Conservation (phyloP, 2,888 invertebrate species). For the Dromius quadrimaculatus region DNA sequence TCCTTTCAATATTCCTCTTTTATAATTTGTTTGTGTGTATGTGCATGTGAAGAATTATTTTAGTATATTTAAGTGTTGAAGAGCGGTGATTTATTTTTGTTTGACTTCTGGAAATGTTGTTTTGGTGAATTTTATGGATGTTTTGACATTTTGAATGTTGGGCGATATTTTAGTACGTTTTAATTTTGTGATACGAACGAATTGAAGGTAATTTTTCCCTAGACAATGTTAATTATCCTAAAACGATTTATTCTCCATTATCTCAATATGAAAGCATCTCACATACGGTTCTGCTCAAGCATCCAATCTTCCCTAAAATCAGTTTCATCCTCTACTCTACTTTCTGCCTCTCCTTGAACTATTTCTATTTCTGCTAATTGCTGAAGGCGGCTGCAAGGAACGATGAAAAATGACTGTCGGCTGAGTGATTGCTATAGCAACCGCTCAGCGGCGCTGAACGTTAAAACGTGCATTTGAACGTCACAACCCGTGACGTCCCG, state of each 20-base stretch:
- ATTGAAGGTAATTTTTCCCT: too few species aligned
- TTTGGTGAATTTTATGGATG: conserved; percentile 24
- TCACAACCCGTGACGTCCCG: conserved; percentile 58
- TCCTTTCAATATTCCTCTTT: too few species aligned
- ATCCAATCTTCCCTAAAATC: neutral
- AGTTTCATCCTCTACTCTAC: neutral
- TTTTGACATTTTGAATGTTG: conserved; percentile 26
- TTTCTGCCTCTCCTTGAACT: conserved; percentile 53
- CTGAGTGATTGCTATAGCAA: conserved; percentile 66
- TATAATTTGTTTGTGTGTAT: too few species aligned
- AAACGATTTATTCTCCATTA: neutral
- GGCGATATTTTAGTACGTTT: conserved; percentile 13
- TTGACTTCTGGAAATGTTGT: conserved; percentile 27
- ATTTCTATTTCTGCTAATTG: conserved; percentile 68
- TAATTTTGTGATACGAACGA: too few species aligned
- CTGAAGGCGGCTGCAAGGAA: conserved; percentile 64
- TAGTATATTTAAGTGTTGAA: conserved; percentile 13
- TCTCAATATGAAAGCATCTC: neutral
- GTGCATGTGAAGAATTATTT: conserved; percentile 8
- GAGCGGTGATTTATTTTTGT: conserved; percentile 30
- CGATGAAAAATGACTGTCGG: conserved; percentile 64
- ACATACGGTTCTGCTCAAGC: neutral
- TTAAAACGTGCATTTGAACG: conserved; percentile 57
- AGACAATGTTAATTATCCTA: too few species aligned
- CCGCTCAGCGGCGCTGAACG: too few species aligned